Base-by-base conservation (phyloP, 2,797 vertebrate species). In the Furcifer pardalis region DNA sequence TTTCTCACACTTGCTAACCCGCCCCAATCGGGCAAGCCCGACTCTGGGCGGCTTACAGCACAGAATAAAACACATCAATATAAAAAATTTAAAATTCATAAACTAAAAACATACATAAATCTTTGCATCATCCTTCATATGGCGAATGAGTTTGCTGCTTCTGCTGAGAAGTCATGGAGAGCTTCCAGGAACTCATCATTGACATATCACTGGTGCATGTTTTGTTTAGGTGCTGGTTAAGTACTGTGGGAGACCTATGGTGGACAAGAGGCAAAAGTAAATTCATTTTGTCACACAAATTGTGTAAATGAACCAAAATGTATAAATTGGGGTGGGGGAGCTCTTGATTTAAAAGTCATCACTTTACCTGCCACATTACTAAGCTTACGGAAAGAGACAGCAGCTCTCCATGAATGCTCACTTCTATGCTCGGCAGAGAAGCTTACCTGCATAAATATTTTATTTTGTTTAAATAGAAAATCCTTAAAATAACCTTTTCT, bases 381-480 rank as follows among this genome's bases (percentile, higher is more conserved):
- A 44, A 93, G 79, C 78, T 91, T 86, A 84, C 88, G 77, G 91
- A 91, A 92, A 93, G 56, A 90, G 78, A 68, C 69, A 91, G 30
- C 60, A 88, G 87, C 46, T 73, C 49, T 88, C 87, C 90, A 72
- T 88, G 92, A 95, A 93, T 90, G 87, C 87, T 88, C 85, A 69
- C 72, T 60, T 85, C 86, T 93, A 30, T 91, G 74, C 81, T 91
- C 81, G 91, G 79, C 85, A 83, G 71, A 88, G 68, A 94, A 95
- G 79, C 88, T 82, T 23, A 32, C 73, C 88, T 77, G 83, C 71
- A 84, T 92, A 94, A 94, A 93, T 95, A 94, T 93, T 96, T 95
- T 90, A 92, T 94, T 94, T 91, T 66, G 7, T 86, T 92, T 92
- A 93, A 93, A 94, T 94, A 91, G 85, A 93, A 83, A 93, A 92